Evolutionary conservation across 2,888 invertebrate species (phyloP).

Genomic region (Stenolophus ochropezus): DNA sequence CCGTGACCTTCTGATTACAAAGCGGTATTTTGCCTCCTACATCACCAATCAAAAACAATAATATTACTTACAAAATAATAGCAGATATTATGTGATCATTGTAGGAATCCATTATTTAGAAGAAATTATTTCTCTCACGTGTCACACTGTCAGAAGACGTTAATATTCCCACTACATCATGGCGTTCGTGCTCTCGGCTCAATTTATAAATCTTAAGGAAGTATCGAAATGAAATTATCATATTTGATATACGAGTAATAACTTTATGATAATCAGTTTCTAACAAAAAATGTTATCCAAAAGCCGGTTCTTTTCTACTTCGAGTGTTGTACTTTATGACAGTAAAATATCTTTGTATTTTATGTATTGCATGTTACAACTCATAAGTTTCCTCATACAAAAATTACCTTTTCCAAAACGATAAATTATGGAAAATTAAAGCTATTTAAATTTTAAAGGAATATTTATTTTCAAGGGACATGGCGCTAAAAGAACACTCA

Average conservation of each 20-base stretch:
- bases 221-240: conserved; percentile 45
- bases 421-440: conserved; percentile 44
- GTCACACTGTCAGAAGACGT: background rate
- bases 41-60: no score
- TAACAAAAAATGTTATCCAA: conserved; percentile 38
- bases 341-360: conserved; percentile 42
- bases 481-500: background rate
- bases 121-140: background rate
- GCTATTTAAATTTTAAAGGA: conserved; percentile 27
- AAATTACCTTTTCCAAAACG: conserved; percentile 40
- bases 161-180: background rate
- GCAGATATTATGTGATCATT: background rate
- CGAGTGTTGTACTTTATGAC: conserved; percentile 40
- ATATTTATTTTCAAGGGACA: conserved; percentile 3
- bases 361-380: conserved; percentile 42
- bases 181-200: background rate
- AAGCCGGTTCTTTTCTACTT: conserved; percentile 36
- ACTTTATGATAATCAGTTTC: conserved; percentile 45
- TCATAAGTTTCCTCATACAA: background rate
- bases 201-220: conserved; percentile 21
- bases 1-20: no score
- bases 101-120: background rate
- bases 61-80: no score
- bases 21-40: no score
- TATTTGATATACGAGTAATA: conserved; percentile 50